Evolutionary conservation across 2,888 invertebrate genomes (phyloP), one percentile per base, ranked within the genome.

Genomic region (Perizoma flavofasciatum): DNA sequence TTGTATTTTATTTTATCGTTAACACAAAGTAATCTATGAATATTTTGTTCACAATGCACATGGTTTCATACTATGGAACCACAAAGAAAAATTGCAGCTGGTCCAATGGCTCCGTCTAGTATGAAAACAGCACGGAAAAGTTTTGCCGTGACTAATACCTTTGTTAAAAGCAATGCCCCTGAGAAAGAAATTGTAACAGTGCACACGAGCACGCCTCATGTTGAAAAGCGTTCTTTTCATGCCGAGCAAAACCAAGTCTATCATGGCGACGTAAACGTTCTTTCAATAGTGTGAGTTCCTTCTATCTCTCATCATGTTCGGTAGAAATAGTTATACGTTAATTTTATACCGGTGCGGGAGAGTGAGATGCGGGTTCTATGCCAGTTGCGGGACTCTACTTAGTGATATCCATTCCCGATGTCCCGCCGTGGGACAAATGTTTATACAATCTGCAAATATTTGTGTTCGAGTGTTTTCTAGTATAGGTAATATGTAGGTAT

Each of bases 211-310:
- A 79, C 83, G 11, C 91, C 91, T 32, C 67, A 78, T n/a, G 53
- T 82, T 8, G 89, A 91, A 70, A 79, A 73, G 47, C 78, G 78
- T 32, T 75, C 81, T 11, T 75, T 72, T 61, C 77, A 79, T 46
- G 74, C 73, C 56, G 86, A 86, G 72, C 82, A 88, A 67, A 81
- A 77, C 64, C 90, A 89, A 78, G 71, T 88, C 40, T 88, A 82
- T 70, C 81, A 84, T 61, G 91, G 89, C 57, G 83, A 85, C 59
- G 82, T 92, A 11, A 90, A 92, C 69, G 71, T 91, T 22, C 78
- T 91, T 48, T 88, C 88, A 40, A 80, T 89, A 50, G 84, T 90
- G 91, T 90, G 77, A 73, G 86, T 77, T 45, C 35, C 51, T 22
- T 39, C 7, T 39, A 39, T 4, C 39, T 7, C 39, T 39, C 39